These are phyloP conservation scores for Neoseiulus cucumeris DNA, from an alignment of 1,140 invertebrate species.

Conservation along the genomic window DNA sequence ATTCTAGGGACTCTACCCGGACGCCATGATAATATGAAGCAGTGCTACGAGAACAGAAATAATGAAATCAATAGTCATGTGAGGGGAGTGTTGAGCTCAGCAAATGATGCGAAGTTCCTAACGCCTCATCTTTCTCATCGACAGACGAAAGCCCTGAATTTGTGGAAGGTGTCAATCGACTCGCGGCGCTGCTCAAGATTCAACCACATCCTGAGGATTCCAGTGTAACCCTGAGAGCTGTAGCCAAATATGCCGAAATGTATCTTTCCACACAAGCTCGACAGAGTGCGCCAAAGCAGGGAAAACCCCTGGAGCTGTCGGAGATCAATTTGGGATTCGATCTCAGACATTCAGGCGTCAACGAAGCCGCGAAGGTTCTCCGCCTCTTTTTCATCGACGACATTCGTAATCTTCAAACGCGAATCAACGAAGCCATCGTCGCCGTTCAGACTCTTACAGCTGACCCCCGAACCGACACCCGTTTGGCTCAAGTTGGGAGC, in stretches of 20 bases:
- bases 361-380: conserved; percentile 55
- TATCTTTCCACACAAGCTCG: conserved; percentile 12
- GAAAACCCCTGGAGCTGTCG: neutral
- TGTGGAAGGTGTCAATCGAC: conserved; percentile 46
- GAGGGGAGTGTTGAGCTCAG: too few relatives aligned
- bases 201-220: conserved; percentile 53
- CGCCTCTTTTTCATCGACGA: conserved; percentile 75
- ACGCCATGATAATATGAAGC: too few relatives aligned
- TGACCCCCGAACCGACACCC: conserved; percentile 89
- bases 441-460: conserved; percentile 75
- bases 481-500: conserved; percentile 69
- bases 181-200: conserved; percentile 58
- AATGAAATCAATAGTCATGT: too few relatives aligned
- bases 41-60: too few relatives aligned
- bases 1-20: too few relatives aligned
- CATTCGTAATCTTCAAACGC: conserved; percentile 69
- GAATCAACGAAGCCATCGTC: conserved; percentile 83
- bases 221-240: conserved; percentile 43
- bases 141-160: conserved; percentile 63
- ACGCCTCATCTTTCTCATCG: conserved; percentile 24
- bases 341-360: conserved; percentile 47
- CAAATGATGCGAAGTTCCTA: too few relatives aligned
- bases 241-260: conserved; percentile 15
- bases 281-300: conserved; percentile 14
- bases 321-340: conserved; percentile 28